Conservation (phyloP, 2,113 vertebrate species). For the Murina feae region DNA sequence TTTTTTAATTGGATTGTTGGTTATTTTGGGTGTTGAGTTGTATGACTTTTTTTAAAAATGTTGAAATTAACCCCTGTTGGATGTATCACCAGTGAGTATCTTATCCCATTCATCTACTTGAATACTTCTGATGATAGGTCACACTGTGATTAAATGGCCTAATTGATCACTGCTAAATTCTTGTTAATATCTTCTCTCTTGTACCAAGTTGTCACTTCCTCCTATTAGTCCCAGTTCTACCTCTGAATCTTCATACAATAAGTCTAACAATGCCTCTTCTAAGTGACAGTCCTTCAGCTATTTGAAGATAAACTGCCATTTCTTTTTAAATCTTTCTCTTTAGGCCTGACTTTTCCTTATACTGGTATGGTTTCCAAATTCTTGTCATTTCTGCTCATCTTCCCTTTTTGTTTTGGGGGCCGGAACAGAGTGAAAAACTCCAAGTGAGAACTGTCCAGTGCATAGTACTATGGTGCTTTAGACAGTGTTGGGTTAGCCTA, state of each 20-base stretch:
- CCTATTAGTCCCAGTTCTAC: not conserved
- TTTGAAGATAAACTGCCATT: not conserved
- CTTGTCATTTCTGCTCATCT: not conserved
- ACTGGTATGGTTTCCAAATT: not conserved
- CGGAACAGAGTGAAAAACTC: not conserved
- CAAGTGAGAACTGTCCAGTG: not conserved
- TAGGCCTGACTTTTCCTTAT: not conserved
- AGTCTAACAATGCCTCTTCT: not conserved
- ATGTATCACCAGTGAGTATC: not conserved
- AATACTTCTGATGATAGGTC: not conserved
- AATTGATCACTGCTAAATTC: not conserved
- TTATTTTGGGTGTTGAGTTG: not conserved
- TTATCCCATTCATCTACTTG: not conserved
- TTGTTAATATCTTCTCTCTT: not conserved
- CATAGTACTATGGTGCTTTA: not conserved
- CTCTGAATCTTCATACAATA: not conserved
- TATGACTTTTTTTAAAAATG: not conserved
- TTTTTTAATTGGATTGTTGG: not conserved
- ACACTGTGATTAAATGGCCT: not conserved
- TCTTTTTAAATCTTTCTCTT: not conserved
- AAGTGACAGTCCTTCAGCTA: not conserved
- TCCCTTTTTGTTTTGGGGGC: not conserved
- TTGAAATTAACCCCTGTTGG: not conserved
- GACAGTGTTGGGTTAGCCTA: not conserved
- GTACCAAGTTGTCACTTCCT: not conserved